These are phyloP conservation scores for Rhogogaster chlorosoma DNA, from an alignment of 2,888 invertebrate species.

Conservation along the genomic window DNA sequence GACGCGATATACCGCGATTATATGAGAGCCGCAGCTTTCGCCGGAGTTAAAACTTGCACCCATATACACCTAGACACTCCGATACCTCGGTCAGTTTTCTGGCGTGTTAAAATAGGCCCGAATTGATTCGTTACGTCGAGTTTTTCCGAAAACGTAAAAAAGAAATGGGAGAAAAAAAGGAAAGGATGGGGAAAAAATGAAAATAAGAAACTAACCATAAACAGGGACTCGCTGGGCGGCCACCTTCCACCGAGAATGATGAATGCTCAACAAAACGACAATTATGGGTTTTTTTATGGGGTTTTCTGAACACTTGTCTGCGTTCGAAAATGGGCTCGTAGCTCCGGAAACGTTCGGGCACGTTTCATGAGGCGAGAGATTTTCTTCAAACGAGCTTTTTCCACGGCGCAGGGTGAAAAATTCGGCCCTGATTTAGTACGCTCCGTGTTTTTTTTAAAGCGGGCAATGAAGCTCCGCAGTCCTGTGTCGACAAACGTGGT, in stretches of 20 bases:
- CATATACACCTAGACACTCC: not conserved
- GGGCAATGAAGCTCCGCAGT: not conserved
- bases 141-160: not conserved
- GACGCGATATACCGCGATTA: conserved; percentile 40
- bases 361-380: not conserved
- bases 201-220: not conserved
- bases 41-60: not conserved
- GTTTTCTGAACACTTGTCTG: not conserved
- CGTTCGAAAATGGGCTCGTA: not conserved
- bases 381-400: not conserved
- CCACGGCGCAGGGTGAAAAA: not conserved
- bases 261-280: conserved; percentile 33
- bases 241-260: not conserved
- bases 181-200: no score
- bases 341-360: not conserved
- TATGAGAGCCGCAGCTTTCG: not conserved
- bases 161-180: not conserved
- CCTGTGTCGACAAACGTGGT: conserved; percentile 1
- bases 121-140: not conserved
- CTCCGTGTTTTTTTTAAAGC: not conserved
- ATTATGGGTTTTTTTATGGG: conserved; percentile 26
- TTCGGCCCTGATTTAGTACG: not conserved
- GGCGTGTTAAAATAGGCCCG: conserved; percentile 10
- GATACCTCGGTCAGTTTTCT: not conserved
- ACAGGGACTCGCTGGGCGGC: conserved; percentile 14